Percentiles rank a stretch among this genome's conserved stretches.
Evolutionary conservation across 2,888 invertebrate genomes (phyloP).

Genomic region (Aporophyla nigra): DNA sequence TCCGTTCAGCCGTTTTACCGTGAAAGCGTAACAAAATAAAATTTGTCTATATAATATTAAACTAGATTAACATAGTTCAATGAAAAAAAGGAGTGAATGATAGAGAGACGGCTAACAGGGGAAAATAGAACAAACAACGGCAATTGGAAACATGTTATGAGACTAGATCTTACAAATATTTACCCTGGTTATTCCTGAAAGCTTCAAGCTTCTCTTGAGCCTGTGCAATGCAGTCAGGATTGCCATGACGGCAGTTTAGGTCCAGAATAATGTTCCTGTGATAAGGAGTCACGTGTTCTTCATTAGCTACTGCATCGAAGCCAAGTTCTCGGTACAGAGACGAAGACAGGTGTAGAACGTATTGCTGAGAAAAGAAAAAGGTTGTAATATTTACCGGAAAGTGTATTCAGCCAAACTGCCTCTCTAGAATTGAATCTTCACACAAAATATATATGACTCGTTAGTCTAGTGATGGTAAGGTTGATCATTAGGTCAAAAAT

Average conservation of each 20-base stretch:
- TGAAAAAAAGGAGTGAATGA: no score
- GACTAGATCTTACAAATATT: constrained; percentile 62
- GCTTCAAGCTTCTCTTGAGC: constrained; percentile 77
- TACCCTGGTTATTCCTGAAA: constrained; percentile 84
- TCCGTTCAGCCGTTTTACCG: no score
- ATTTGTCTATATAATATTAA: no score
- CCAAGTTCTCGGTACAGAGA: constrained; percentile 82
- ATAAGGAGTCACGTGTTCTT: constrained; percentile 84
- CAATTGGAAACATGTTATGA: no score
- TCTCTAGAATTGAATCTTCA: no score
- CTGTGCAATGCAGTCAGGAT: constrained; percentile 77
- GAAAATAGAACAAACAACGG: no score
- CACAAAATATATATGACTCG: background rate
- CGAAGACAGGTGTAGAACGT: constrained; percentile 79
- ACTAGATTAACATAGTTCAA: no score
- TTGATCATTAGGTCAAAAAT: background rate
- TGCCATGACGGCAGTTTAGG: constrained; percentile 84
- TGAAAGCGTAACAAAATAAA: no score
- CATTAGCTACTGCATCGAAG: constrained; percentile 72
- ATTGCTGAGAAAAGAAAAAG: constrained; percentile 71
- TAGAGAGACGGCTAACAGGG: no score
- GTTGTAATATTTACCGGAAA: background rate
- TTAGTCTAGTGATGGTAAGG: background rate
- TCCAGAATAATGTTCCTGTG: constrained; percentile 84
- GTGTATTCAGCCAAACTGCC: no score